Percentiles rank a stretch among this genome's conserved stretches.
phyloP scores from a whole-genome alignment of 2,888 invertebrate genomes.

The Plagiodera versicolora region DNA sequence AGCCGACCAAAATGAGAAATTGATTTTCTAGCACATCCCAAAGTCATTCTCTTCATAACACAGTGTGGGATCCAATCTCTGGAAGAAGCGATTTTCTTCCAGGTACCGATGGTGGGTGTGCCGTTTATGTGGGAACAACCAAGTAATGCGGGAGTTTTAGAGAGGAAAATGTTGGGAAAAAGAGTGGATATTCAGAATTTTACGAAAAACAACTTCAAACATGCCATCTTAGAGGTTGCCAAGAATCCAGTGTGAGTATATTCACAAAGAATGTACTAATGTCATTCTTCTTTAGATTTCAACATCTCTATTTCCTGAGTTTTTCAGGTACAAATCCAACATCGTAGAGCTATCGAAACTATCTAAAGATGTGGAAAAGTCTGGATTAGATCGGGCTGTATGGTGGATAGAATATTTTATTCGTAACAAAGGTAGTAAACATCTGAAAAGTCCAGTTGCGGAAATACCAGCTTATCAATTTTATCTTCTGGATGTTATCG shows the following conservation, averaged over 20 bases:
- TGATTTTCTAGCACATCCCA: slow-evolving; percentile 39
- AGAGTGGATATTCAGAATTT: slow-evolving; percentile 37
- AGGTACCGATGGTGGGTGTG: slow-evolving; percentile 42
- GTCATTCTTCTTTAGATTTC: too few relatives aligned
- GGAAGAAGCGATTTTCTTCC: slow-evolving; percentile 41
- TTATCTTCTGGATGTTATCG: slow-evolving; percentile 53
- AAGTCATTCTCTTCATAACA: slow-evolving; percentile 41
- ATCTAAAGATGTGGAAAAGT: slow-evolving; percentile 37
- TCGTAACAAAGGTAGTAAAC: slow-evolving; percentile 51
- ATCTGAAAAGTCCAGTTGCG: slow-evolving; percentile 55
- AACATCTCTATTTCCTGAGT: too few relatives aligned
- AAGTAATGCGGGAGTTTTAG: slow-evolving; percentile 38
- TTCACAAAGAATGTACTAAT: too few relatives aligned
- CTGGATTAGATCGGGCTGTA: slow-evolving; percentile 37
- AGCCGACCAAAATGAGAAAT: too few relatives aligned
- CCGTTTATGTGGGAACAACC: slow-evolving; percentile 45
- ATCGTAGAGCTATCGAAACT: slow-evolving; percentile 30
- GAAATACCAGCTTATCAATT: slow-evolving; percentile 54
- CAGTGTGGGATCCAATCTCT: slow-evolving; percentile 44
- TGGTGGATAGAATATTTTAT: slow-evolving; percentile 44
- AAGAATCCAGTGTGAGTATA: slow-evolving; percentile 38
- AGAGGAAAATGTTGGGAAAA: slow-evolving; percentile 33
- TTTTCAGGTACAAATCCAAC: slow-evolving; percentile 34
- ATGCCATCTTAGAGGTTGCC: slow-evolving; percentile 38
- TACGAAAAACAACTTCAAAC: slow-evolving; percentile 38